phyloP scores from a whole-genome alignment of 1,140 invertebrate species.

The Melipona quadrifasciata region DNA sequence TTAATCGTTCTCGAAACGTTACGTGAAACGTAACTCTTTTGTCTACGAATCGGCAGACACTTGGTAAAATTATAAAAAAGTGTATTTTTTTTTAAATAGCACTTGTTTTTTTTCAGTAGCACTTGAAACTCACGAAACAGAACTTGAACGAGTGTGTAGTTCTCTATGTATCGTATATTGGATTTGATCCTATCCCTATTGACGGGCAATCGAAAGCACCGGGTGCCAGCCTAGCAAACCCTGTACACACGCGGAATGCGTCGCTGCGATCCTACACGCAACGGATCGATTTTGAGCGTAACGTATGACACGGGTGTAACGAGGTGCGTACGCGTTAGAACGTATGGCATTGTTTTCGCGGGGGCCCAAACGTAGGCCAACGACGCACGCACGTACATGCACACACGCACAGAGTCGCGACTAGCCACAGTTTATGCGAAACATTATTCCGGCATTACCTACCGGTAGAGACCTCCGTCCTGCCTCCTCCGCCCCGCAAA shows the following conservation, averaged over 20 bases:
- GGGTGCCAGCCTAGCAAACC: neutral
- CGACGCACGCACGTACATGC: neutral
- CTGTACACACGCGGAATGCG: no score
- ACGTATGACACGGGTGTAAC: constrained; percentile 46
- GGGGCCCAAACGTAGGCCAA: constrained; percentile 2
- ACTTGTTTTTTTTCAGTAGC: no score
- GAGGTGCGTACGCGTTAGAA: constrained; percentile 58
- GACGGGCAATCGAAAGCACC: neutral
- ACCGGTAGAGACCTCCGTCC: constrained; percentile 56
- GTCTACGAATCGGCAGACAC: no score
- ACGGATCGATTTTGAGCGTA: constrained; percentile 38
- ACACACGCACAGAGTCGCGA: constrained; percentile 36
- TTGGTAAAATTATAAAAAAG: no score
- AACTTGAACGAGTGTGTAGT: no score
- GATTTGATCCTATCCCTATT: neutral
- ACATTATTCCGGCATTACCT: constrained; percentile 81
- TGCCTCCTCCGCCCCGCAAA: neutral
- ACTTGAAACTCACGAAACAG: no score
- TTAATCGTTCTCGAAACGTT: constrained; percentile 7
- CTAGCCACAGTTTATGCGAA: constrained; percentile 78
- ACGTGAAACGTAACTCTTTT: neutral
- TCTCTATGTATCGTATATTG: no score
- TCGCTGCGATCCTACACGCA: neutral
- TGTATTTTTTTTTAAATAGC: no score
- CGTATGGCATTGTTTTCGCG: constrained; percentile 53